A percentile compares a stretch with the other conserved stretches of the same genome.
Evolutionary conservation across 2,888 invertebrate species (phyloP).

Genomic region (Heliconius aoede): DNA sequence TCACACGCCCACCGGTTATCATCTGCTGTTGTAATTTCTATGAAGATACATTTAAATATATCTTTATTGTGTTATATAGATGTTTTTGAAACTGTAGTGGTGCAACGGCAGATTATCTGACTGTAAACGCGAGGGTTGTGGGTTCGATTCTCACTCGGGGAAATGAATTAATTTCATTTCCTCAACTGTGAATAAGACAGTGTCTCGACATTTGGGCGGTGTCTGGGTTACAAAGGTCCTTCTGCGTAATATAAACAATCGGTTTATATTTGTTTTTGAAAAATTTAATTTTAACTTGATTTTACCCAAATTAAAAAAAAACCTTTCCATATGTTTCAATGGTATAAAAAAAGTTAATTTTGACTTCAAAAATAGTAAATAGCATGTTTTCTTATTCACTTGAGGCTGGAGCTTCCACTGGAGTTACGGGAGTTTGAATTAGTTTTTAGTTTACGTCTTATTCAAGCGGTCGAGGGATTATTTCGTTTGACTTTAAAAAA

Average conservation of each 20-base stretch:
- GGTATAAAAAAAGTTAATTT: neutral
- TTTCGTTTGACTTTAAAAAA: neutral
- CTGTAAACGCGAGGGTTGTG: too few species aligned
- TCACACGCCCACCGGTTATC: constrained; percentile 25
- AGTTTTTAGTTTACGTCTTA: constrained; percentile 19
- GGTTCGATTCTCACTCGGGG: too few species aligned
- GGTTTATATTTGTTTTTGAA: too few species aligned
- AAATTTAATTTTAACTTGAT: too few species aligned
- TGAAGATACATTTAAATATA: neutral
- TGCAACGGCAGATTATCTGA: too few species aligned
- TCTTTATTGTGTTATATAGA: neutral
- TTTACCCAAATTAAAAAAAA: neutral
- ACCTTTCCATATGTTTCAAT: neutral
- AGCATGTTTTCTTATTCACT: neutral
- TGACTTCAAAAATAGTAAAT: neutral
- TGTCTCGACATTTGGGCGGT: too few species aligned
- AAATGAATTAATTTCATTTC: too few species aligned
- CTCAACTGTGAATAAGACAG: too few species aligned
- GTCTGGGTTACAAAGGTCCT: too few species aligned
- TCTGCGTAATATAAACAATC: too few species aligned
- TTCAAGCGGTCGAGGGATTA: constrained; percentile 15
- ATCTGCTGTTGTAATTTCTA: constrained; percentile 7
- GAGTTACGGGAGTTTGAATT: constrained; percentile 8
- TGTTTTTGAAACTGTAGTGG: too few species aligned
- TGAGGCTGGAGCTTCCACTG: neutral